Conservation (phyloP, 2,888 invertebrate species). For the Hoplodrina ambigua region DNA sequence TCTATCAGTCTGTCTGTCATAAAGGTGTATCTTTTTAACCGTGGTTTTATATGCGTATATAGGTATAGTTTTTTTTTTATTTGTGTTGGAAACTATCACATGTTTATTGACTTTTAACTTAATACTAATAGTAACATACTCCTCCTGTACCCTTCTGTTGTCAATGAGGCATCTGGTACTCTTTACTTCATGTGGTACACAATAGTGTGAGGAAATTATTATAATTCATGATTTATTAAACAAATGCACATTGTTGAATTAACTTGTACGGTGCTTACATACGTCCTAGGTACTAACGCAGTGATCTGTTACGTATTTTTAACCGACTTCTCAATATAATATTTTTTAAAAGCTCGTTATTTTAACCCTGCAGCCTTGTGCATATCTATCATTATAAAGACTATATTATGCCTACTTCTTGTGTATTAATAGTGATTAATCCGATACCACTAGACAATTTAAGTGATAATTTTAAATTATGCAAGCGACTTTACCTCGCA, state of each 20-base stretch:
- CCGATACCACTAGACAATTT: constrained; percentile 31
- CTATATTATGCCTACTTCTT: constrained; percentile 43
- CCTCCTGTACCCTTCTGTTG: too few relatives aligned
- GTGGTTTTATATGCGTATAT: too few relatives aligned
- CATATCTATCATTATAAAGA: constrained; percentile 59
- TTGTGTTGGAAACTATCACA: too few relatives aligned
- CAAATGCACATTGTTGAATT: background rate
- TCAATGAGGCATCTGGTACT: too few relatives aligned
- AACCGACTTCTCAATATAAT: background rate
- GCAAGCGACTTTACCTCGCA: constrained; percentile 34
- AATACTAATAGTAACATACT: too few relatives aligned
- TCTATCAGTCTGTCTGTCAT: too few relatives aligned
- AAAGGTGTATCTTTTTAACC: too few relatives aligned
- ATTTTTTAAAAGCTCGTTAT: constrained; percentile 29
- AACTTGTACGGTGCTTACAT: background rate
- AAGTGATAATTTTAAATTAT: constrained; percentile 51
- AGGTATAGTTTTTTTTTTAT: too few relatives aligned
- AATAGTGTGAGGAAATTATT: background rate
- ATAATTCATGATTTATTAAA: constrained; percentile 1
- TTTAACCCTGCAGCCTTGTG: constrained; percentile 44
- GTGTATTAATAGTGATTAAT: constrained; percentile 54
- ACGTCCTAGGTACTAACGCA: constrained; percentile 10
- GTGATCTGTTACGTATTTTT: constrained; percentile 9
- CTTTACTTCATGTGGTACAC: too few relatives aligned
- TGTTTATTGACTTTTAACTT: too few relatives aligned